Base-by-base conservation (phyloP, 2,888 invertebrate genomes). In the Xylocampa areola region DNA sequence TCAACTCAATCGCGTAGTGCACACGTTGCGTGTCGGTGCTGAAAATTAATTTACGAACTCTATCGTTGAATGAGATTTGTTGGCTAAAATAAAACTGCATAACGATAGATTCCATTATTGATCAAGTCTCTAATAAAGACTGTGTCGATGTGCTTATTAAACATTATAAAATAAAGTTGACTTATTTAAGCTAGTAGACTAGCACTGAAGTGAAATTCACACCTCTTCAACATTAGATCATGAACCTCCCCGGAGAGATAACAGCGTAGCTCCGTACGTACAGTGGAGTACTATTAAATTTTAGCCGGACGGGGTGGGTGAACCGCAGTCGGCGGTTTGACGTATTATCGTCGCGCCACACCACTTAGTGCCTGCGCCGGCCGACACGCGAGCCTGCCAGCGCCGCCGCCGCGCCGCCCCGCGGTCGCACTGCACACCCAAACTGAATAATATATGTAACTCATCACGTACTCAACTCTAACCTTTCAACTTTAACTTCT, bases 301-400 rank as follows among this genome's bases (percentile, higher is more conserved):
- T 82, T 69, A 77, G 80, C 73, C 73, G 77, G 76, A 60, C 76
- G 73, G 77, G 73, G 76, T 75, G 72, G 76, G 65, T 74, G 76
- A 72, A 81, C 87, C 85, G 78, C 86, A 84, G 82, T 65, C 81
- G 76, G 86, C 77, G 87, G 87, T 89, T 88, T 89, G 89, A 88
- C 88, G 84, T 87, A 88, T 88, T 87, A 88, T 84, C 85, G 81
- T 84, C 84, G 85, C 81, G 77, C 78, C 81, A 74, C 77, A 80
- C 81, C 88, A 85, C 86, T 87, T 87, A 87, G 82, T 77, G 82
- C 76, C 77, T 72, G 64, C 62, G 67, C 58, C 68, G 66, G 73
- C 64, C 47, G 58, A 50, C 77, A 77, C 71, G 75, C 73, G 65
- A 73, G 65, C 70, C 59, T 43, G 41, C 50, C 58, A 49, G 54